A percentile compares a stretch with the other conserved stretches of the same genome.
Conservation (phyloP, 2,888 invertebrate genomes). For the Electrophaes corylata region DNA sequence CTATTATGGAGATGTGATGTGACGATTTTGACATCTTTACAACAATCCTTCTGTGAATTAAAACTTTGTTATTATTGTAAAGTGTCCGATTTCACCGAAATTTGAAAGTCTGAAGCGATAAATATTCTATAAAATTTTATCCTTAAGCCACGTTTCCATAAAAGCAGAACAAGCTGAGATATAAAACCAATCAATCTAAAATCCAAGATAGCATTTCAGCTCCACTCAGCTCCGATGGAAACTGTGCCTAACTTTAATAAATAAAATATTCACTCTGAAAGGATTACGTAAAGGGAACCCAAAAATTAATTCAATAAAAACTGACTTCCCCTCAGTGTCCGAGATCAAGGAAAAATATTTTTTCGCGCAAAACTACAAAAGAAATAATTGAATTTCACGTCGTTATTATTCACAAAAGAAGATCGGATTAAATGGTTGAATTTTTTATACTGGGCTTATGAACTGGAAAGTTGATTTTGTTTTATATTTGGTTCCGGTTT, state of each 20-base stretch:
- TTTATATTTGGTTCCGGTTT: background rate
- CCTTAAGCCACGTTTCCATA: too few species aligned
- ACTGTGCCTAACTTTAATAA: conserved; percentile 1
- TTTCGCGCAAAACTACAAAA: conserved; percentile 36
- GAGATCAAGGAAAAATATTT: conserved; percentile 27
- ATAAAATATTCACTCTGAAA: conserved; percentile 32
- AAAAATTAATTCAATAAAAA: conserved; percentile 39
- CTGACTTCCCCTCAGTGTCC: conserved; percentile 28
- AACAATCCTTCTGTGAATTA: too few species aligned
- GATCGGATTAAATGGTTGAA: conserved; percentile 32
- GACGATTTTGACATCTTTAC: background rate
- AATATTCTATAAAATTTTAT: background rate
- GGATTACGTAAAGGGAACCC: conserved; percentile 31
- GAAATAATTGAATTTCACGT: conserved; percentile 37
- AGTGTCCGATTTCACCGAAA: too few species aligned
- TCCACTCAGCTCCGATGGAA: background rate
- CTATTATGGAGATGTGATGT: conserved; percentile 4
- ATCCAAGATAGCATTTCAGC: background rate
- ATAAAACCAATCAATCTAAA: too few species aligned
- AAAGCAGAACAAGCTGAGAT: too few species aligned
- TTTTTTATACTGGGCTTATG: conserved; percentile 23
- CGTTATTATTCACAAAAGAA: conserved; percentile 40
- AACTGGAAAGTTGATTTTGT: conserved; percentile 18
- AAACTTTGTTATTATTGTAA: too few species aligned
- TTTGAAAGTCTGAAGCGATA: too few species aligned